Evolutionary conservation across 2,113 vertebrate genomes (phyloP), one percentile per base, ranked within the genome.

Genomic region (Mesitornis unicolor): DNA sequence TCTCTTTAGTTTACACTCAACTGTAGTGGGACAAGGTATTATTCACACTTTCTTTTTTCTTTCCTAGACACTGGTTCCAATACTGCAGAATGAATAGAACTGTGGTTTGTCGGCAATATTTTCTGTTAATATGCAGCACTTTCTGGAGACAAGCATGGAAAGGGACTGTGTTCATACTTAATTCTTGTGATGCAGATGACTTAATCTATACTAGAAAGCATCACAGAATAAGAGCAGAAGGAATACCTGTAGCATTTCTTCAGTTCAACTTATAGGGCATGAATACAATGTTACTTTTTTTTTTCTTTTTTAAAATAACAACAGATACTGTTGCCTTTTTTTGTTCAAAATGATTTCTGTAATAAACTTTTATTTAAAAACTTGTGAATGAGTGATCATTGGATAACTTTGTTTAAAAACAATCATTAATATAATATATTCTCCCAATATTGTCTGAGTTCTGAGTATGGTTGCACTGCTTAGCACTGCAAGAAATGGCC

Each of bases 291-390:
- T 96, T 95, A 92, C 63, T 74, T 96, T 80, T 88, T 84, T 48
- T 61, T 81, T 81, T 56, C 84, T 90, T 48, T 48, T 48, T 75
- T 13, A 13, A 82, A 68, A 60, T 89, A 78, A 78, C 76, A 95
- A 82, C 84, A 94, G 75, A 97, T 94, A 67, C 85, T 91, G 90
- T 97, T 97, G 96, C 93, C 95, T 96, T 90, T 97, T n/a, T 96
- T 96, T 97, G 95, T 95, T 97, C 76, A 76, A 78, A 95, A 63
- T 84, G 83, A 95, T 96, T 97, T 98, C 98, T 98, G 98, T 98
- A 99, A 99, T 99, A 99, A 99, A 99, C 97, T 97, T 96, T 97
- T 98, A 98, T 99, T 99, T 99, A 98, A 99, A 98, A 98, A 97
- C 74, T 80, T 84, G 56, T 53, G 65, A 47, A 74, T 76, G 89